These are phyloP conservation scores for Drosophila setifemur DNA, from an alignment of 1,140 invertebrate genomes.

Conservation along the genomic window DNA sequence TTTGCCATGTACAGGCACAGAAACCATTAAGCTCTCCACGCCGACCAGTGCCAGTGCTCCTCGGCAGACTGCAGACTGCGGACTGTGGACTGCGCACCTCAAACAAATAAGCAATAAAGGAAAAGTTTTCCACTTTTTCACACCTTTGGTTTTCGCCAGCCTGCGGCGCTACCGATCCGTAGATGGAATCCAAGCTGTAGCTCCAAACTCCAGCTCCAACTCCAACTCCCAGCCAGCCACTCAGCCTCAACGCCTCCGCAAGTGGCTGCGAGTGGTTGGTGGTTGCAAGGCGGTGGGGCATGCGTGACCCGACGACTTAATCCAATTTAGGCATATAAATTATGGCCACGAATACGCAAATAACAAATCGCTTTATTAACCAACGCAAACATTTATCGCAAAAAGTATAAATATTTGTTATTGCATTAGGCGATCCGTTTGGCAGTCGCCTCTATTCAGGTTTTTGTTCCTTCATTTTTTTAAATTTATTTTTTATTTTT, in stretches of 20 bases:
- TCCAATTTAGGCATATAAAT: conserved; percentile 79
- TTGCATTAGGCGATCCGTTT: conserved; percentile 61
- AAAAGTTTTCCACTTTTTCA: conserved; percentile 60
- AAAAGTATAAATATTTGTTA: conserved; percentile 81
- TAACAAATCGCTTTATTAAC: conserved; percentile 81
- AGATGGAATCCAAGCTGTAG: conserved; percentile 14
- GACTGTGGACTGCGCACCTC: neutral
- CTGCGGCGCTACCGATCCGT: conserved; percentile 55
- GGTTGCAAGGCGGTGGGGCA: conserved; percentile 1
- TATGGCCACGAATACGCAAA: conserved; percentile 69
- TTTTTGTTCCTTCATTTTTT: neutral
- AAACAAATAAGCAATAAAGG: conserved; percentile 35
- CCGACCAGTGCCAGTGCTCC: neutral
- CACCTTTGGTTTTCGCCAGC: conserved; percentile 33
- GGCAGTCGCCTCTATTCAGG: too few relatives aligned
- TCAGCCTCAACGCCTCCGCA: conserved; percentile 50
- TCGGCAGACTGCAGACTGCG: too few relatives aligned
- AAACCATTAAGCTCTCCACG: conserved; percentile 62
- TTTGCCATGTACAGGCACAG: conserved; percentile 61
- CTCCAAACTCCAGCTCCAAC: neutral
- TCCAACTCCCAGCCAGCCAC: neutral
- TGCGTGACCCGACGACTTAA: conserved; percentile 61
- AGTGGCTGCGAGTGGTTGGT: neutral
- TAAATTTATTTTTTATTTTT: too few relatives aligned
- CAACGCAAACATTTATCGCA: conserved; percentile 80